These are phyloP conservation scores for Schizotus pectinicornis DNA, from an alignment of 2,888 invertebrate genomes.

Conservation along the genomic window DNA sequence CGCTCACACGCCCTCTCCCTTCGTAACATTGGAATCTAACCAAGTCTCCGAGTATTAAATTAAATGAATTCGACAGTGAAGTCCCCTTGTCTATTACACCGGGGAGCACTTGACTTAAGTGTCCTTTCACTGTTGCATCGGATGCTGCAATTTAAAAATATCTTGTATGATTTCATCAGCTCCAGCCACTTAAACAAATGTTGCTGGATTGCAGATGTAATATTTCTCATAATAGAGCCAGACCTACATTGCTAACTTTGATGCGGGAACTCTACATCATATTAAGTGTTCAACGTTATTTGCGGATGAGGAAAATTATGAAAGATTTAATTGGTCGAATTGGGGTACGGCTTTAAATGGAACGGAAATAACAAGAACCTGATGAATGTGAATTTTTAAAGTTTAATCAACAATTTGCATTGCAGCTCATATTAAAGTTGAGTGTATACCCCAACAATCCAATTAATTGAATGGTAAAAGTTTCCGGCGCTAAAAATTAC, in stretches of 20 bases:
- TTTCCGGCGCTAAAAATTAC: too few species aligned
- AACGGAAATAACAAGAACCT: slow-evolving; percentile 14
- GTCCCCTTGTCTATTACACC: slow-evolving; percentile 14
- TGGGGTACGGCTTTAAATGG: slow-evolving; percentile 11
- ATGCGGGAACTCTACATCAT: slow-evolving; percentile 3
- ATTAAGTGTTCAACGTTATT: slow-evolving; percentile 21
- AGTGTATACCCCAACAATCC: too few species aligned
- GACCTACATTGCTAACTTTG: neutral
- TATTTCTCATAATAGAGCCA: slow-evolving; percentile 29
- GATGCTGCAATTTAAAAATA: slow-evolving; percentile 38
- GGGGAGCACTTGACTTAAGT: slow-evolving; percentile 27
- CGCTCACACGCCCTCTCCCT: too few species aligned
- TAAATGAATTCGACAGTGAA: slow-evolving; percentile 17
- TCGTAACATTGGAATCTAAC: slow-evolving; percentile 1
- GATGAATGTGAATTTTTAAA: slow-evolving; percentile 11
- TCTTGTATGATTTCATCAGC: slow-evolving; percentile 24
- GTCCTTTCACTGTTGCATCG: slow-evolving; percentile 34
- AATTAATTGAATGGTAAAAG: too few species aligned
- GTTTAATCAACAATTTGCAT: slow-evolving; percentile 4
- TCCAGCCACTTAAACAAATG: slow-evolving; percentile 34
- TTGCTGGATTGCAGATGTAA: slow-evolving; percentile 23
- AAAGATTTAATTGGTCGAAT: slow-evolving; percentile 24
- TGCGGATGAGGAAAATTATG: slow-evolving; percentile 14
- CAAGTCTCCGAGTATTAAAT: slow-evolving; percentile 10
- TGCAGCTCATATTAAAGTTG: neutral